Evolutionary conservation across 2,888 invertebrate genomes (phyloP), one percentile per base, ranked within the genome.

Genomic region (Heteropelma amictum): DNA sequence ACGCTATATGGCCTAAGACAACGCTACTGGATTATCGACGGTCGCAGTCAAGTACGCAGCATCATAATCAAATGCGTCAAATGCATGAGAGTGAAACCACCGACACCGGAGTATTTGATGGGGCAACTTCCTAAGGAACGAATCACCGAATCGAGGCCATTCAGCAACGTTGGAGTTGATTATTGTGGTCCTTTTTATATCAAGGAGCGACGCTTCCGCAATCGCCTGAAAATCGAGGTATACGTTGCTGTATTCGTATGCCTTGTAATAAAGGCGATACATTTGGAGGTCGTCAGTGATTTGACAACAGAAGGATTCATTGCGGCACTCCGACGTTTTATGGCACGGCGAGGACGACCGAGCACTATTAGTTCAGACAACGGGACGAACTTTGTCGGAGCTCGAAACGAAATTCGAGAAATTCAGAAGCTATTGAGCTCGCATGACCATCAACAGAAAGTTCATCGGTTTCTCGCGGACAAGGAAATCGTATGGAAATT

Each of bases 181-280:
- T 84, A 77, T 72, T 81, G 79, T 14, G 84, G 84, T 1, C 82
- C 84, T 0, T 75, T 82, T 42, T 49, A 58, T 5, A 53, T 83
- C 12, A 67, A 75, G 17, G 76, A 79, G 47, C 63, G 67, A 4
- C 73, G 65, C 14, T 49, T 71, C n/a, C 60, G 82, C 23, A 77
- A 74, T 35, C 33, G 56, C 1, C 65, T 65, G 17, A 49, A 38
- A 10, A 45, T 72, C 3, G 83, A 84, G 56, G 72, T 64, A 8
- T 80, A 80, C 51, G 38, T 82, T 6, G 58, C 76, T 0, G 12
- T 83, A 7, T 84, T 84, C 33, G 71, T 84, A 2, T 84, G 83
- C 54, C 60, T 84, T 3, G 60, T 78, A 1, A 79, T 80, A 0
- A 84, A 83, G 68, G 84, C 84, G 1, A 64, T 83, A 1, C 82